Conservation (phyloP, 2,888 invertebrate genomes). For the Gonocerus acuteangulatus region DNA sequence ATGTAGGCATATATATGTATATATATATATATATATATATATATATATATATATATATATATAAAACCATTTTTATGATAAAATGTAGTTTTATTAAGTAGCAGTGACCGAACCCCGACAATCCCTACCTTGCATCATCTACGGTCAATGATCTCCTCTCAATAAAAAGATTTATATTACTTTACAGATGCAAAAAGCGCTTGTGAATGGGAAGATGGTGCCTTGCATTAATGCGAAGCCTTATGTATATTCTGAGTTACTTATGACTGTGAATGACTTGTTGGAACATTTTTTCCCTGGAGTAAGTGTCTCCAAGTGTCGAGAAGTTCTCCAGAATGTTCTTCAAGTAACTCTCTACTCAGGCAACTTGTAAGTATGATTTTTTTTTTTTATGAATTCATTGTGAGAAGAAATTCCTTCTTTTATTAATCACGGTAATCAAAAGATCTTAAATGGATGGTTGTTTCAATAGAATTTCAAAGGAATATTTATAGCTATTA, state of each 20-base stretch:
- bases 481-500: too few relatives aligned
- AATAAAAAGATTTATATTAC: too few relatives aligned
- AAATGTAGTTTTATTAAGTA: too few relatives aligned
- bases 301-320: slow-evolving; percentile 64
- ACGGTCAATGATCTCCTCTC: too few relatives aligned
- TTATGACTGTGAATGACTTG: slow-evolving; percentile 76
- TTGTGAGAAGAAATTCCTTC: background rate
- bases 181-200: slow-evolving; percentile 63
- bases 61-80: too few relatives aligned
- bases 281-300: slow-evolving; percentile 73
- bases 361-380: slow-evolving; percentile 66
- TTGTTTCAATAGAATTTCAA: too few relatives aligned
- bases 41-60: too few relatives aligned
- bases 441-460: background rate
- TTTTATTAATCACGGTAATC: background rate
- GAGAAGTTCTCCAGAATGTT: slow-evolving; percentile 68
- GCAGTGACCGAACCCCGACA: too few relatives aligned
- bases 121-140: too few relatives aligned
- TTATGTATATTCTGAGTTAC: slow-evolving; percentile 68
- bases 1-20: too few relatives aligned
- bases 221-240: slow-evolving; percentile 83
- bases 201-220: slow-evolving; percentile 71
- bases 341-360: slow-evolving; percentile 70
- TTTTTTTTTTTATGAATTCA: slow-evolving; percentile 23
- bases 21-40: too few relatives aligned